Percentiles rank a stretch among this genome's conserved stretches.
Evolutionary conservation across 2,113 vertebrate genomes (phyloP).

Genomic region (Nothocercus nigrocapillus): DNA sequence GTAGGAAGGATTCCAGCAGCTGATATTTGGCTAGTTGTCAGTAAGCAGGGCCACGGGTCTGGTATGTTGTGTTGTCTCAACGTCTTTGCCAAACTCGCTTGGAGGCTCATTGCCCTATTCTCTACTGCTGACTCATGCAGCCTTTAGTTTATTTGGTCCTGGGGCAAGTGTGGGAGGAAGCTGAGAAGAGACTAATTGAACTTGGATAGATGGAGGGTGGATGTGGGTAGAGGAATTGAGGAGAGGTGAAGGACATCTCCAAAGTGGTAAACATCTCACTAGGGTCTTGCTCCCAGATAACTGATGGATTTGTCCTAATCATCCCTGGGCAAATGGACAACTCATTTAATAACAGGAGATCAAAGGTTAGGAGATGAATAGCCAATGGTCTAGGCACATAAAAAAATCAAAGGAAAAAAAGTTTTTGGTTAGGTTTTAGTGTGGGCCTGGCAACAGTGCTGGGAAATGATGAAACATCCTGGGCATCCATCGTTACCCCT

Average conservation of each 20-base stretch:
- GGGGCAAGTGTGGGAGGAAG: conserved; percentile 10
- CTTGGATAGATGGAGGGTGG: neutral
- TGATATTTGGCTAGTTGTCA: neutral
- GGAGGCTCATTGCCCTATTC: neutral
- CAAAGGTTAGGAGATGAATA: neutral
- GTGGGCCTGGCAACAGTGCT: conserved; percentile 55
- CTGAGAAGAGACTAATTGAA: neutral
- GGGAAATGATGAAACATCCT: conserved; percentile 74
- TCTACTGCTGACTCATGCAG: neutral
- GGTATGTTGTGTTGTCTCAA: neutral
- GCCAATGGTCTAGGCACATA: conserved; percentile 10
- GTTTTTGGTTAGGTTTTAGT: conserved; percentile 66
- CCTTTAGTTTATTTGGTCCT: neutral
- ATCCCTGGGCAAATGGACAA: neutral
- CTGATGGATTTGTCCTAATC: neutral
- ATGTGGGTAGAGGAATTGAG: neutral
- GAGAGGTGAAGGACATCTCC: neutral
- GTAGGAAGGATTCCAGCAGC: neutral
- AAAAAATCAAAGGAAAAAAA: conserved; percentile 62
- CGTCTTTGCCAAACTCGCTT: neutral
- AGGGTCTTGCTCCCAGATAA: neutral
- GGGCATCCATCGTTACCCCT: conserved; percentile 65
- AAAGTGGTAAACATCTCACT: neutral
- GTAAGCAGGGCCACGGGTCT: neutral
- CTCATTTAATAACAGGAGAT: conserved; percentile 4